phyloP scores from a whole-genome alignment of 2,113 vertebrate genomes.

The Microcebus griseorufus region DNA sequence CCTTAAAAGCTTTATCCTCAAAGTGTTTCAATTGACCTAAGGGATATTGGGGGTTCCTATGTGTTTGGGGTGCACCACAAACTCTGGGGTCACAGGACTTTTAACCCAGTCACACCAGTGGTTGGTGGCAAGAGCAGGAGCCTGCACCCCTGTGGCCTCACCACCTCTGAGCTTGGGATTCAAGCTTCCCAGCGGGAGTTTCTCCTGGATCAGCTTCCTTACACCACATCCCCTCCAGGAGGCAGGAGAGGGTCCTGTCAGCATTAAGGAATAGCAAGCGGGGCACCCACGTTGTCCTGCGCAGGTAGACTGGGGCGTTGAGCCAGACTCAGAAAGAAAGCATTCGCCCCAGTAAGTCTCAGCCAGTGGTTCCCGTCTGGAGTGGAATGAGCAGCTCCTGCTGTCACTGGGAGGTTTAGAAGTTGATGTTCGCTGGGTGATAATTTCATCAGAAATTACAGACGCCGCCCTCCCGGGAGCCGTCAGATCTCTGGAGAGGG shows the following conservation, averaged over 20 bases:
- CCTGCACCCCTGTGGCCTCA: background rate
- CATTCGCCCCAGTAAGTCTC: background rate
- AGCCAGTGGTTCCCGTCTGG: background rate
- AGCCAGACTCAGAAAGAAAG: background rate
- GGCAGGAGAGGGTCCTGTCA: background rate
- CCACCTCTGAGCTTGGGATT: background rate
- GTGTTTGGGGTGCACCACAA: too few species aligned
- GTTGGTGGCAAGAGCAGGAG: background rate
- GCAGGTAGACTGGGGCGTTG: background rate
- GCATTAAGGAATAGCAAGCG: background rate
- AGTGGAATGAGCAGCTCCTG: background rate
- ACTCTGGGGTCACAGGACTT: background rate
- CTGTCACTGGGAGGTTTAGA: background rate
- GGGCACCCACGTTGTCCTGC: background rate
- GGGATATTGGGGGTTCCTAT: rapidly evolving
- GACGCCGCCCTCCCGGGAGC: background rate
- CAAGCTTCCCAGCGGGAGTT: background rate
- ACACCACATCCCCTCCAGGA: background rate
- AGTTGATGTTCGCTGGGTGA: background rate
- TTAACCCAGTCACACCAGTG: background rate
- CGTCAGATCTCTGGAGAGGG: background rate
- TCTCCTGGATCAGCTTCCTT: background rate
- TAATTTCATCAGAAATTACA: background rate
- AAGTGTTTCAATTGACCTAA: rapidly evolving
- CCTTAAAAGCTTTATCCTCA: background rate